These are phyloP conservation scores for Eristalis tenax DNA, from an alignment of 2,888 invertebrate species.

Conservation along the genomic window DNA sequence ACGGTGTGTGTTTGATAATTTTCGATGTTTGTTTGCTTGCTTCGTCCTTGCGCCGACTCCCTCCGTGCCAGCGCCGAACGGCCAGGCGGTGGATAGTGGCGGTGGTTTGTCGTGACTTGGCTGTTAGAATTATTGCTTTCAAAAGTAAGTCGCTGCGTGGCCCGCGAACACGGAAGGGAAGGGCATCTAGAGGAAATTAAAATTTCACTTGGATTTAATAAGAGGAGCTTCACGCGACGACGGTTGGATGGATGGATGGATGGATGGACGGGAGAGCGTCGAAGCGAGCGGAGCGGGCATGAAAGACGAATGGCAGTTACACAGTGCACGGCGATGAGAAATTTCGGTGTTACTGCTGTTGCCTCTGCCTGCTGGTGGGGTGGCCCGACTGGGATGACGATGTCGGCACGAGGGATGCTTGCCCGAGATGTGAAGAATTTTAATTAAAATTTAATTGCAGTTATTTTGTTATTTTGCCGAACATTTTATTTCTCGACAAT, in stretches of 20 bases:
- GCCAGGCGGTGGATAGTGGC: background rate
- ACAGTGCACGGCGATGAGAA: constrained; percentile 32
- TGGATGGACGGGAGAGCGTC: background rate
- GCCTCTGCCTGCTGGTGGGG: background rate
- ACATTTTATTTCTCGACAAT: constrained; percentile 62
- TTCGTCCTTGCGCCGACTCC: background rate
- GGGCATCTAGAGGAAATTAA: constrained; percentile 63
- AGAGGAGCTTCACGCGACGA: constrained; percentile 43
- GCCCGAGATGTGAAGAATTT: constrained; percentile 59
- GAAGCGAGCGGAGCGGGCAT: background rate
- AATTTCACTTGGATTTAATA: constrained; percentile 71
- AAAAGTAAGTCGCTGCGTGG: background rate
- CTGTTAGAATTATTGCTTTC: constrained; percentile 61
- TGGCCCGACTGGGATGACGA: background rate
- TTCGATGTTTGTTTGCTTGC: constrained; percentile 68
- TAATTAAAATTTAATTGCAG: constrained; percentile 72
- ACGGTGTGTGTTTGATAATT: constrained; percentile 71
- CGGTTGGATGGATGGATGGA: constrained; percentile 34
- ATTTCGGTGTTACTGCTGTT: constrained; percentile 25
- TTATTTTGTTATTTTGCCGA: constrained; percentile 62
- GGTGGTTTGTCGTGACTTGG: constrained; percentile 36
- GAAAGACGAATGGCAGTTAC: constrained; percentile 20
- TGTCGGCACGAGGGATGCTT: constrained; percentile 12
- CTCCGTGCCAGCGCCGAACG: background rate
- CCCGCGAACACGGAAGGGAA: background rate